Evolutionary conservation across 2,888 invertebrate genomes (phyloP).

Genomic region (Ochropleura leucogaster): DNA sequence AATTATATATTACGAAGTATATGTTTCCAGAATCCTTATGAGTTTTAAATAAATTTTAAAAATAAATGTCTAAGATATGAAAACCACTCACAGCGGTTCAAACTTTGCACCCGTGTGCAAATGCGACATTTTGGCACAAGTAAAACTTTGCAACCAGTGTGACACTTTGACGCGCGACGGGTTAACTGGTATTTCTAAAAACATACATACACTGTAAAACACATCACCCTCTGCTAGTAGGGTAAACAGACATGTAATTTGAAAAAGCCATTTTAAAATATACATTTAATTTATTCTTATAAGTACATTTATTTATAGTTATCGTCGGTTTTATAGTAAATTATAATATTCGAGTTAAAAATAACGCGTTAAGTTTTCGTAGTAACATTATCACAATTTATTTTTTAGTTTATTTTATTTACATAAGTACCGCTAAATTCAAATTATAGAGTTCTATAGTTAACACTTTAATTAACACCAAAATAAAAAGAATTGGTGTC

Average conservation of each 20-base stretch:
- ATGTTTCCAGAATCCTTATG: too few species aligned
- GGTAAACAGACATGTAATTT: conserved; percentile 8
- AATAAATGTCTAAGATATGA: too few species aligned
- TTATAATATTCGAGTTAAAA: conserved; percentile 50
- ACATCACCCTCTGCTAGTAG: too few species aligned
- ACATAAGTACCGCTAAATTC: conserved; percentile 41
- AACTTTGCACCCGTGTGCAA: too few species aligned
- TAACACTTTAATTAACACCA: conserved; percentile 15
- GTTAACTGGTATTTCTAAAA: too few species aligned
- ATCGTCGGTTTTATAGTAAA: conserved; percentile 35
- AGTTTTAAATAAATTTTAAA: too few species aligned
- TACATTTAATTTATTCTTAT: conserved; percentile 50
- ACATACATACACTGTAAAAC: too few species aligned
- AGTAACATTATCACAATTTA: conserved; percentile 55
- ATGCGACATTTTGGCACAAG: too few species aligned
- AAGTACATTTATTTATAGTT: conserved; percentile 26
- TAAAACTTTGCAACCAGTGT: too few species aligned
- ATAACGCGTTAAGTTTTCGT: conserved; percentile 38
- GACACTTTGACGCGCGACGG: too few species aligned
- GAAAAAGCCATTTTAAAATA: conserved; percentile 45
- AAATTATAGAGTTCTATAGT: conserved; percentile 8
- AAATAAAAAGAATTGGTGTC: conserved; percentile 8
- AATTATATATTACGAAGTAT: too few species aligned
- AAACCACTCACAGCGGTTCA: too few species aligned
- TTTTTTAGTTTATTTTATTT: conserved; percentile 40